Evolutionary conservation across 1,140 invertebrate genomes (phyloP).

Genomic region (Magallana angulata): DNA sequence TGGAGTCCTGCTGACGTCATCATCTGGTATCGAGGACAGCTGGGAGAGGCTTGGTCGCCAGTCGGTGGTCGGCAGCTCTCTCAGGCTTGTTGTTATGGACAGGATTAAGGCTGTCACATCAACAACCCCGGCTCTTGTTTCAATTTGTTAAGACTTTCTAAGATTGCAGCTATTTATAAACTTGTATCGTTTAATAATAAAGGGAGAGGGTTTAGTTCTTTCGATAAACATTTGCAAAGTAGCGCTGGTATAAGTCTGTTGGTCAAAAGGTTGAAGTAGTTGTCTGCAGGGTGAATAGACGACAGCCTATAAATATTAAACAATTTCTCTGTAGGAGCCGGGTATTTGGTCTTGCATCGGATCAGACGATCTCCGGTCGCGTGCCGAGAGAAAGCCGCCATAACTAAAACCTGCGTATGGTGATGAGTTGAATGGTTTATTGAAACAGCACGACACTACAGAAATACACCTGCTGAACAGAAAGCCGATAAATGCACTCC

Average conservation of each 20-base stretch:
- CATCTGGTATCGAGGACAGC: not conserved
- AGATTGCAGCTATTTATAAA: not conserved
- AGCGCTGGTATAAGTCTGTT: not conserved
- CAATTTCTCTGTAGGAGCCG: not conserved
- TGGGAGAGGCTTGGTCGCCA: not conserved
- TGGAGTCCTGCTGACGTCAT: conserved; percentile 14
- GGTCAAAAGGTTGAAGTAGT: not conserved
- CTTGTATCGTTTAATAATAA: no score
- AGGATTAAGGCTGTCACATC: conserved; percentile 15
- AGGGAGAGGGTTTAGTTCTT: no score
- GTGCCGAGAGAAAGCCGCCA: not conserved
- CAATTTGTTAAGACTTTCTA: not conserved
- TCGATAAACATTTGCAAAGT: no score
- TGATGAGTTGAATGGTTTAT: not conserved
- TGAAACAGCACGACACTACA: not conserved
- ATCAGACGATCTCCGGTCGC: conserved; percentile 28
- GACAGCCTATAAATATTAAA: not conserved
- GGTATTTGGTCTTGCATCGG: not conserved
- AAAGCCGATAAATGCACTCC: not conserved
- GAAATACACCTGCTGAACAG: not conserved
- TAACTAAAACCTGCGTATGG: not conserved
- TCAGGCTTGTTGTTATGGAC: not conserved
- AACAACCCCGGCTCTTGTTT: not conserved
- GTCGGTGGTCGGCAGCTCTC: not conserved
- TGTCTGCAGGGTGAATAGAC: not conserved